Base-by-base conservation (phyloP, 2,888 invertebrate genomes). In the Apodemia duryi region DNA sequence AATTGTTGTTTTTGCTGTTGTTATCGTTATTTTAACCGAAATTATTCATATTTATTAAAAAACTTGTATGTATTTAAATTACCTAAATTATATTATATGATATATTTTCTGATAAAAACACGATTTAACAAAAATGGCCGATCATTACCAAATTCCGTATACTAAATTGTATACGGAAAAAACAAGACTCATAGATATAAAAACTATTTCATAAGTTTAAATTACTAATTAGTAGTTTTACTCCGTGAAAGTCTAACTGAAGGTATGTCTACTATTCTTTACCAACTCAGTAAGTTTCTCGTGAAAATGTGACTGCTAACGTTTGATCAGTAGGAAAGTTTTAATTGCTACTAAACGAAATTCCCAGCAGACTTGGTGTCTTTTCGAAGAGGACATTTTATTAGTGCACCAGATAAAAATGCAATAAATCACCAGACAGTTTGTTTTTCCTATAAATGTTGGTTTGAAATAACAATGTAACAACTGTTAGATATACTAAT, bases 331-430 rank as follows among this genome's bases (percentile, higher is more conserved):
- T 82, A 77, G 73, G 73, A 84, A 88, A 88, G 85, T 89, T 88
- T 88, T 88, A 89, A 89, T 90, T 88, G 87, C 86, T 77, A 82
- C 81, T 85, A 85, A 86, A 86, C 80, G 82, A 78, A 81, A 82
- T 82, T 87, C 82, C 78, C 78, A 80, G 78, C 74, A 74, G 73
- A 74, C 74, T 70, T 72, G 70, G 73, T 80, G 77, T 82, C 79
- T 78, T 80, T 78, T 75, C 76, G 76, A 80, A 80, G 77, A 35
- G 21, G 38, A 28, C 76, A 80, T 82, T 83, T 82, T 79, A 80
- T 81, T 81, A 76, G 76, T 77, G 74, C 73, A 75, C 71, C 74
- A 74, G 71, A 77, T 77, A 79, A 79, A 21, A 75, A 79, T 52
- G 46, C 60, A 64, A 32, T 60, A 46, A 60, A 49, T 64, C 21